phyloP scores from a whole-genome alignment of 1,140 invertebrate genomes.

The Penaeus vannamei region DNA sequence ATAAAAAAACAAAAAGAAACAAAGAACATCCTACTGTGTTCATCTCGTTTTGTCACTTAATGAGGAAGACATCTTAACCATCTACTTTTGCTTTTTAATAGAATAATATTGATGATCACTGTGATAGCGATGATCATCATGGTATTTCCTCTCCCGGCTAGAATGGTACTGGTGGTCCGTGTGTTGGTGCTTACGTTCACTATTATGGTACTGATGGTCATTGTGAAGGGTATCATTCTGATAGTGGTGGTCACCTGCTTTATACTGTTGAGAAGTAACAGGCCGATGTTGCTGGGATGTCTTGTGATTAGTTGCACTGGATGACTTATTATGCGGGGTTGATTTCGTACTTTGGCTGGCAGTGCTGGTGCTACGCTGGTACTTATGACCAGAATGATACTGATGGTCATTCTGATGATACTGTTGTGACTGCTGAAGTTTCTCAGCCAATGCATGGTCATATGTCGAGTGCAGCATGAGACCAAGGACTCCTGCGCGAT shows the following conservation, averaged over 20 bases:
- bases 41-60: no score
- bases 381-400: constrained; percentile 43
- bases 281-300: no score
- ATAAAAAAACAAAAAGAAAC: no score
- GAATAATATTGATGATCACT: constrained; percentile 57
- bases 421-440: constrained; percentile 65
- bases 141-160: constrained; percentile 47
- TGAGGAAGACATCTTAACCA: no score
- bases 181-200: constrained; percentile 38
- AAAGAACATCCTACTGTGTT: no score
- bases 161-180: constrained; percentile 55
- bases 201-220: constrained; percentile 43
- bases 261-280: no score
- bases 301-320: no score
- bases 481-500: constrained; percentile 89
- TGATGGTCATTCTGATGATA: constrained; percentile 64
- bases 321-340: not conserved
- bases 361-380: constrained; percentile 18
- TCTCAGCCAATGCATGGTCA: constrained; percentile 89
- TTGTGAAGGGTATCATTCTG: constrained; percentile 36
- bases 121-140: constrained; percentile 43
- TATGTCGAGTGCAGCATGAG: constrained; percentile 96
- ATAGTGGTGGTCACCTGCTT: constrained; percentile 51
- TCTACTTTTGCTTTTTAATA: constrained; percentile 57
- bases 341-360: constrained; percentile 7